Percentiles rank a stretch among this genome's conserved stretches.
Conservation (phyloP, 2,888 invertebrate genomes). For the Therioaphis trifolii region DNA sequence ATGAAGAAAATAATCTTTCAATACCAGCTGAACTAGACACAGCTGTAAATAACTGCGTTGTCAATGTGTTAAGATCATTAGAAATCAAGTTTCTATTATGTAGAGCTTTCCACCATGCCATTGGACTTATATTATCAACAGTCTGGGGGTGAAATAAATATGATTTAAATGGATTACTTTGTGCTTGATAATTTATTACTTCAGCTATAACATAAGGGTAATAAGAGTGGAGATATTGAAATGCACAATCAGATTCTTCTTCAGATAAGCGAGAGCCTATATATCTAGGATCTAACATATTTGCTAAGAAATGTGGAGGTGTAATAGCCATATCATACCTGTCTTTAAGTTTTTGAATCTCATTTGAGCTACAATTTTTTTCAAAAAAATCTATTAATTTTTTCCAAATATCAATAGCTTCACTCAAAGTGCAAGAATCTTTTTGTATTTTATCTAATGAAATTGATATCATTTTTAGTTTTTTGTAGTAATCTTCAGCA, state of each 20-base stretch:
- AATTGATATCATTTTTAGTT: not conserved
- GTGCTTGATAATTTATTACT: not conserved
- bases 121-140: not conserved
- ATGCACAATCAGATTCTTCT: not conserved
- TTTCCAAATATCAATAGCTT: not conserved
- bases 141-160: not conserved
- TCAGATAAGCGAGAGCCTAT: not conserved
- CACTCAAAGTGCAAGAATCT: not conserved
- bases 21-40: not conserved
- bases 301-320: not conserved
- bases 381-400: not conserved
- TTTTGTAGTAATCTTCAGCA: not conserved
- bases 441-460: conserved; percentile 27
- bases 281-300: not conserved
- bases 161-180: not conserved
- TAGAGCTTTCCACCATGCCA: not conserved
- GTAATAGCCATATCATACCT: not conserved
- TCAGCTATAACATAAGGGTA: not conserved
- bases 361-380: not conserved
- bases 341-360: not conserved
- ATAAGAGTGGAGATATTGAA: not conserved
- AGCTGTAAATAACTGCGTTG: too few relatives aligned
- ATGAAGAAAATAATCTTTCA: not conserved
- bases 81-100: not conserved
- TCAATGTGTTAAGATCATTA: not conserved